Percentiles rank a stretch among this genome's conserved stretches.
phyloP scores from a whole-genome alignment of 2,888 invertebrate species.

The Ophion slaviceki region DNA sequence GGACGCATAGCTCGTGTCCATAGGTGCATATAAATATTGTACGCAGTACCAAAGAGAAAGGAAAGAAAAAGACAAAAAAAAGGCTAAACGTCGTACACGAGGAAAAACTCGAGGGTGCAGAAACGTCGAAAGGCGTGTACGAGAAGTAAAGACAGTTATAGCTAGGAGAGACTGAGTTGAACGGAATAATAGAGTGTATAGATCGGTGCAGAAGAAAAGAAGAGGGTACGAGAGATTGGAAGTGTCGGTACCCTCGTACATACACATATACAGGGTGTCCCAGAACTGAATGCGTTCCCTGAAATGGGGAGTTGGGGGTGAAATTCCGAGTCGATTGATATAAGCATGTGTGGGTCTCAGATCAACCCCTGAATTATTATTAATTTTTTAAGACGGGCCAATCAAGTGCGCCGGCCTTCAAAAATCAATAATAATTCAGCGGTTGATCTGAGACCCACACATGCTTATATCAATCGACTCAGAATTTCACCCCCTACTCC shows the following conservation, averaged over 20 bases:
- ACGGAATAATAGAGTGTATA: slow-evolving; percentile 37
- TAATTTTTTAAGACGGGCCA: no score
- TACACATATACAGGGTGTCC: background rate
- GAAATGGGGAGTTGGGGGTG: no score
- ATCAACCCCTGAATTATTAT: no score
- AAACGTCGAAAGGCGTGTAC: slow-evolving; percentile 51
- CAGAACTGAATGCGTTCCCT: no score
- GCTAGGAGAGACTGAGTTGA: slow-evolving; percentile 32
- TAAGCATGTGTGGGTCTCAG: no score
- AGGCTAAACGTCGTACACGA: background rate
- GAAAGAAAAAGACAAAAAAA: slow-evolving; percentile 3
- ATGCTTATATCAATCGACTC: no score
- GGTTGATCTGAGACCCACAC: no score
- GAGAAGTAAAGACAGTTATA: slow-evolving; percentile 50
- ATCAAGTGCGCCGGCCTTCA: no score
- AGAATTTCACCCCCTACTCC: no score
- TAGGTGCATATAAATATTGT: slow-evolving; percentile 9
- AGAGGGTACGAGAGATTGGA: slow-evolving; percentile 34
- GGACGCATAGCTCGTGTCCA: slow-evolving; percentile 36
- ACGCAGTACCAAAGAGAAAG: slow-evolving; percentile 25
- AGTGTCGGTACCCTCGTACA: slow-evolving; percentile 18
- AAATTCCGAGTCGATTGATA: no score
- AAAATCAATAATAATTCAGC: no score
- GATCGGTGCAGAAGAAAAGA: slow-evolving; percentile 28
- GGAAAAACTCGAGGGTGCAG: slow-evolving; percentile 34